Conservation (phyloP, 1,140 invertebrate genomes). For the Aphis craccivora region DNA sequence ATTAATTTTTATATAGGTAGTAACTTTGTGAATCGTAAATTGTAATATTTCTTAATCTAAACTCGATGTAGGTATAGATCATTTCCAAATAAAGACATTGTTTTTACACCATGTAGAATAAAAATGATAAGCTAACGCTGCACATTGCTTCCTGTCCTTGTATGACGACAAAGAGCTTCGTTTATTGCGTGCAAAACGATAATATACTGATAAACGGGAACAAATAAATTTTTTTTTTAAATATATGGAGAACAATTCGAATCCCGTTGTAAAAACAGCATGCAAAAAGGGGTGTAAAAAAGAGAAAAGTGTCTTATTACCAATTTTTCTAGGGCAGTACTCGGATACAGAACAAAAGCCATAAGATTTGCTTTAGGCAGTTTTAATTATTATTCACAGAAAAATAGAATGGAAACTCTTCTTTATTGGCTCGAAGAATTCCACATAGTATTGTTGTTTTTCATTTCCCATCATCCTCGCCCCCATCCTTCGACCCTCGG, state of each 20-base stretch:
- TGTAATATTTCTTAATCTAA: not conserved
- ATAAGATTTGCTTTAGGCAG: slow-evolving; percentile 5
- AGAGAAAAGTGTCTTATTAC: slow-evolving; percentile 16
- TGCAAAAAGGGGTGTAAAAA: slow-evolving; percentile 12
- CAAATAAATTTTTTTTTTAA: slow-evolving; percentile 29
- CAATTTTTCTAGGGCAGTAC: slow-evolving; percentile 13
- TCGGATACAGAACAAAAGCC: not conserved
- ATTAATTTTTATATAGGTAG: not conserved
- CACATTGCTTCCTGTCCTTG: not conserved
- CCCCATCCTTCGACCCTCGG: not conserved
- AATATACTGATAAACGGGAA: not conserved
- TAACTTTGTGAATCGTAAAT: not conserved
- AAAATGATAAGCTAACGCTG: slow-evolving; percentile 12
- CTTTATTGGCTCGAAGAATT: not conserved
- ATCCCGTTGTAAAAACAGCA: not conserved
- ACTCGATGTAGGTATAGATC: not conserved
- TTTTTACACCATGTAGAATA: not conserved
- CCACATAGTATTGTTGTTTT: slow-evolving; percentile 36
- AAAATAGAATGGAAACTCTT: slow-evolving; percentile 20
- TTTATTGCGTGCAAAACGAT: not conserved
- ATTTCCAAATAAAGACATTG: not conserved
- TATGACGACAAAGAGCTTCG: slow-evolving; percentile 27
- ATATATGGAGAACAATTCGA: slow-evolving; percentile 28
- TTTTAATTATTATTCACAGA: slow-evolving; percentile 54
- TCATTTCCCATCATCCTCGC: slow-evolving; percentile 5